phyloP scores from a whole-genome alignment of 2,888 invertebrate species.

The Seira musarum region DNA sequence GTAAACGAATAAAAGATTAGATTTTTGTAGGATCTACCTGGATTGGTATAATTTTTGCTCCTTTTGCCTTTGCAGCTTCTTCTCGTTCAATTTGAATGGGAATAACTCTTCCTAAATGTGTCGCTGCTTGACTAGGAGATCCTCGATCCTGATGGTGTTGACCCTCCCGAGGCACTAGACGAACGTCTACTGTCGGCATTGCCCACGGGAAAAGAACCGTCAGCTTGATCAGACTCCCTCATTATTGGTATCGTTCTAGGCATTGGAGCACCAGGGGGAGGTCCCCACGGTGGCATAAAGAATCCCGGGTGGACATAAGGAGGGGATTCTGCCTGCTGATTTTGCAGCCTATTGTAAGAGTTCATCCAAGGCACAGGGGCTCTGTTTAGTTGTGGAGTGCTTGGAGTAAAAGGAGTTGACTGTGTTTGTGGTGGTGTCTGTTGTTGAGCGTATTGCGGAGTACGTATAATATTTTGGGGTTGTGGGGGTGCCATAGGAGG shows the following conservation, averaged over 20 bases:
- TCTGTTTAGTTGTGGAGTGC: conserved; percentile 73
- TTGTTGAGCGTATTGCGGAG: conserved; percentile 41
- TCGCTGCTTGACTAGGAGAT: conserved; percentile 58
- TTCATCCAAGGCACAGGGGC: conserved; percentile 78
- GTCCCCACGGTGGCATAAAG: conserved; percentile 63
- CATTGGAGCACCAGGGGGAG: conserved; percentile 21
- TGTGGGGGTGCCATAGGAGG: background rate
- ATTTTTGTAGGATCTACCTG: conserved; percentile 50
- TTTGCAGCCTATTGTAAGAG: conserved; percentile 72
- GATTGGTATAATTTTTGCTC: conserved; percentile 68
- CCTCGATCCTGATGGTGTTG: conserved; percentile 66
- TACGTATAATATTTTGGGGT: background rate
- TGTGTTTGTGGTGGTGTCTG: conserved; percentile 42
- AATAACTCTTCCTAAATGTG: conserved; percentile 62
- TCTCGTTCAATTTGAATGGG: conserved; percentile 69
- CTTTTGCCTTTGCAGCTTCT: conserved; percentile 62
- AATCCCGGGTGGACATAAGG: conserved; percentile 62
- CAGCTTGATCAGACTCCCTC: conserved; percentile 46
- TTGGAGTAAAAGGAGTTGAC: conserved; percentile 31
- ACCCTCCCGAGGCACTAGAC: conserved; percentile 67
- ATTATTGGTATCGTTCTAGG: conserved; percentile 66
- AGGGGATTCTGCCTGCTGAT: conserved; percentile 70
- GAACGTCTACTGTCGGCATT: conserved; percentile 66
- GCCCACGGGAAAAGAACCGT: conserved; percentile 39
- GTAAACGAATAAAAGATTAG: background rate